Base-by-base conservation (phyloP, 1,140 invertebrate genomes). In the Matsumurasca onukii region DNA sequence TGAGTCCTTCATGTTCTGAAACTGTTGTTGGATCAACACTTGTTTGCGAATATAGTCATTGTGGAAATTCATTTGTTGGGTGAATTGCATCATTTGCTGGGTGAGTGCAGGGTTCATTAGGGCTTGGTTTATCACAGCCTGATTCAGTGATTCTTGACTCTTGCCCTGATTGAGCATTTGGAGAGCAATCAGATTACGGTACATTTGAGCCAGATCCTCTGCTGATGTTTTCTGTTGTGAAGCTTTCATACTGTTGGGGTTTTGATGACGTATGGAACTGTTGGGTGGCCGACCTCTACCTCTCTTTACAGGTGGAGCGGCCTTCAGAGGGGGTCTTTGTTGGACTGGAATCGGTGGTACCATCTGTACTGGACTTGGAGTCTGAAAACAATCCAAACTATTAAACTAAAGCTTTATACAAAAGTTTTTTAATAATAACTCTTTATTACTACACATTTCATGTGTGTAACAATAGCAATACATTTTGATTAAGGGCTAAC, bases 221-320 rank as follows among this genome's bases (percentile, higher is more conserved):
- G 34, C 30, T n/a, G 9, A 29, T 0, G 57, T 45, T 1, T 25
- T 9, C 5, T 25, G 29, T 1, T 39, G 27, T 2, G 31, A 15
- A 15, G 31, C n/a, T 17, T 59, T 27, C 2, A 62, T 27, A 1
- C 22, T 17, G 22, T 15, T 27, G 1, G 67, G 67, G n/a, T 68
- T 68, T 22, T 30, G 27, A n/a, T 68, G 67, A 5, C 67, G 31
- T 2, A 68, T n/a, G 5, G 31, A 48, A 30, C 34, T 49, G 27
- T 48, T 62, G 27, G 67, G 31, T 0, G 67, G 67, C 27, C 67
- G 67, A 62, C 67, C 67, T 31, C 67, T 22, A 5, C 55, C 55
- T n/a, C 67, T 5, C 61, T 63, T 68, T 49, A 67, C 51, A n/a
- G 67, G 67, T 5, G 48, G 20, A 1, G 30, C 3, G 1, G 45